These are phyloP conservation scores for Brachionus paranguensis DNA, from an alignment of 1,140 invertebrate genomes.

Conservation along the genomic window DNA sequence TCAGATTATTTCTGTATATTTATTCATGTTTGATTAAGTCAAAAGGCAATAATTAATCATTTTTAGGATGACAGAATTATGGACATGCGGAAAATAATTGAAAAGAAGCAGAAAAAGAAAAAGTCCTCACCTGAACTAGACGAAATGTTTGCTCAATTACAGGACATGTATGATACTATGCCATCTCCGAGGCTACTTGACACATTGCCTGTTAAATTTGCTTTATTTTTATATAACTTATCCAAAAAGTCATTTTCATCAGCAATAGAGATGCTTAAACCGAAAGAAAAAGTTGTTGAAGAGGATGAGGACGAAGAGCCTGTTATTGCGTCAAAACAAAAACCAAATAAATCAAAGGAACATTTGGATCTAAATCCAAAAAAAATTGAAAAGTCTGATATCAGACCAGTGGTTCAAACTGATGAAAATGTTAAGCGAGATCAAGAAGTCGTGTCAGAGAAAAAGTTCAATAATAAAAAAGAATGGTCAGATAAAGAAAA, in stretches of 20 bases:
- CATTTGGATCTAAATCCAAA: slow-evolving; percentile 47
- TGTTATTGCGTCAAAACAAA: slow-evolving; percentile 42
- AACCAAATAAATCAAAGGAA: slow-evolving; percentile 28
- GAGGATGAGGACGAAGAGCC: slow-evolving; percentile 53
- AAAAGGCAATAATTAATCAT: background rate
- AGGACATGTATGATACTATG: slow-evolving; percentile 17
- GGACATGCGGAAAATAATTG: slow-evolving; percentile 40
- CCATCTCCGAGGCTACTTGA: background rate
- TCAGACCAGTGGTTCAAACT: background rate
- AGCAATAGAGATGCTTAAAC: background rate
- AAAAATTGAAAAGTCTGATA: background rate
- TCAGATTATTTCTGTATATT: no score
- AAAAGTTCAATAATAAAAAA: slow-evolving; percentile 58
- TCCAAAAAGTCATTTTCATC: background rate
- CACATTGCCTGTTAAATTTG: slow-evolving; percentile 10
- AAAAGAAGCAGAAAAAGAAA: slow-evolving; percentile 43
- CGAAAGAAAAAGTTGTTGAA: slow-evolving; percentile 43
- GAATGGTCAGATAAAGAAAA: slow-evolving; percentile 89
- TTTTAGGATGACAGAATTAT: background rate
- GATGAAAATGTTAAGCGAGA: background rate
- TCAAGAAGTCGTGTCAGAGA: background rate
- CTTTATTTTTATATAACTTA: background rate
- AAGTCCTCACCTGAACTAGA: slow-evolving; percentile 9
- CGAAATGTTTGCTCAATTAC: background rate
- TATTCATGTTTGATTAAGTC: no score